phyloP scores from a whole-genome alignment of 1,140 invertebrate genomes.

The Triops longicaudatus region DNA sequence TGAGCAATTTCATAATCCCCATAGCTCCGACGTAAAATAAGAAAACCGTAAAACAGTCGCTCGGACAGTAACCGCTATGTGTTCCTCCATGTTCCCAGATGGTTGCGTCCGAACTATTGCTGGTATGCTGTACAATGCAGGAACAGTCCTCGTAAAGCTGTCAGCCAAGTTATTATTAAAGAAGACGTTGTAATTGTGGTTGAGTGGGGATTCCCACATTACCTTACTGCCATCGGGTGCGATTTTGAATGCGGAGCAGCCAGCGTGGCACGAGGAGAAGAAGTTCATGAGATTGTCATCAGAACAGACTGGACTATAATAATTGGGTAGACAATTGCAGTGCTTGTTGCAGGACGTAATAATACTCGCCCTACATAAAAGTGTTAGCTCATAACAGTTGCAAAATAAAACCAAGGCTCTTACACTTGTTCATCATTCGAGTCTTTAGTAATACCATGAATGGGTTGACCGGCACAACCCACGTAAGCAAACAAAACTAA shows the following conservation, averaged over 20 bases:
- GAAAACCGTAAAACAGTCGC: constrained; percentile 48
- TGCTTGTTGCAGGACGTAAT: constrained; percentile 32
- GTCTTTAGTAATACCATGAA: constrained; percentile 42
- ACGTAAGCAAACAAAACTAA: constrained; percentile 59
- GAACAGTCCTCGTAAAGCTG: constrained; percentile 42
- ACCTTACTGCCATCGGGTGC: constrained; percentile 38
- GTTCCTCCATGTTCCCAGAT: constrained; percentile 41
- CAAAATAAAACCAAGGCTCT: constrained; percentile 8
- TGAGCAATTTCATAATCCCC: constrained; percentile 28
- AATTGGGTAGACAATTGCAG: constrained; percentile 33
- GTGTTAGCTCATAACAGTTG: not conserved
- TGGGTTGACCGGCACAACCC: constrained; percentile 54
- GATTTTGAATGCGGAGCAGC: constrained; percentile 45
- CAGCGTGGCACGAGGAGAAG: constrained; percentile 62
- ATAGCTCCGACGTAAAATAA: constrained; percentile 22
- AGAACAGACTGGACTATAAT: constrained; percentile 33
- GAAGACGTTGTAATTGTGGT: constrained; percentile 27
- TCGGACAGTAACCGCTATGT: constrained; percentile 51
- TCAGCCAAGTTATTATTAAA: constrained; percentile 28
- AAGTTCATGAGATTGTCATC: constrained; percentile 48
- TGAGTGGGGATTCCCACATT: constrained; percentile 27
- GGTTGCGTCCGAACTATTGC: constrained; percentile 16
- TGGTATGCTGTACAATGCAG: constrained; percentile 40
- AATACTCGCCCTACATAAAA: constrained; percentile 26
- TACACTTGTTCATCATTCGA: not conserved